phyloP scores from a whole-genome alignment of 2,113 vertebrate genomes.

The Propithecus coquereli region DNA sequence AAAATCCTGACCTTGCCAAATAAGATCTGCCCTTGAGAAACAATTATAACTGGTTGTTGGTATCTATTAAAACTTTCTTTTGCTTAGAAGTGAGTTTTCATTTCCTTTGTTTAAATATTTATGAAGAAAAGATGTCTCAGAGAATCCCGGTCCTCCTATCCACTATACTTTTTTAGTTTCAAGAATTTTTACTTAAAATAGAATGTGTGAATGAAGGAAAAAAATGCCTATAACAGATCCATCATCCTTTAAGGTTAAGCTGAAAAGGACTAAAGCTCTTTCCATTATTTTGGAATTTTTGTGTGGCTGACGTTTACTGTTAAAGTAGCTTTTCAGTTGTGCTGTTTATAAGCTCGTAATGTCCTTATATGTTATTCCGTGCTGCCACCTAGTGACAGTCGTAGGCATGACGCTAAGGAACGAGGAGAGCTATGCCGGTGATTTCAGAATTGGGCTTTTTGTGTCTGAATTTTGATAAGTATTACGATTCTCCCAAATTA shows the following conservation, averaged over 20 bases:
- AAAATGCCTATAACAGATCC: too few relatives aligned
- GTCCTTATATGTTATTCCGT: constrained; percentile 54
- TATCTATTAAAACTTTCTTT: background rate
- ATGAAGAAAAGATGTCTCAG: background rate
- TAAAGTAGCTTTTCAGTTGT: background rate
- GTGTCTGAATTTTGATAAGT: background rate
- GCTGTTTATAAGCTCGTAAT: background rate
- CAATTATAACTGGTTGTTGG: background rate
- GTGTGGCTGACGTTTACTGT: background rate
- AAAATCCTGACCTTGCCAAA: background rate
- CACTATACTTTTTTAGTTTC: background rate
- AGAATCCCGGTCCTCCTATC: background rate
- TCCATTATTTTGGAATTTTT: background rate
- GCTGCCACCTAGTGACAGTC: constrained; percentile 81
- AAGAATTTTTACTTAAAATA: background rate
- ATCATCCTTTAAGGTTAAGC: background rate
- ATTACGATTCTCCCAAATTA: background rate
- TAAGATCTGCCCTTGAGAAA: background rate
- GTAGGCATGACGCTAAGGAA: background rate
- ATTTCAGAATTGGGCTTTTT: background rate
- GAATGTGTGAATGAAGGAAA: background rate
- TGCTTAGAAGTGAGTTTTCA: background rate
- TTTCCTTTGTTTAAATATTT: background rate
- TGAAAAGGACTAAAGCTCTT: background rate
- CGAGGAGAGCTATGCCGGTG: background rate